These are phyloP conservation scores for Trichacis sp. DNA, from an alignment of 2,888 invertebrate genomes.

Conservation along the genomic window DNA sequence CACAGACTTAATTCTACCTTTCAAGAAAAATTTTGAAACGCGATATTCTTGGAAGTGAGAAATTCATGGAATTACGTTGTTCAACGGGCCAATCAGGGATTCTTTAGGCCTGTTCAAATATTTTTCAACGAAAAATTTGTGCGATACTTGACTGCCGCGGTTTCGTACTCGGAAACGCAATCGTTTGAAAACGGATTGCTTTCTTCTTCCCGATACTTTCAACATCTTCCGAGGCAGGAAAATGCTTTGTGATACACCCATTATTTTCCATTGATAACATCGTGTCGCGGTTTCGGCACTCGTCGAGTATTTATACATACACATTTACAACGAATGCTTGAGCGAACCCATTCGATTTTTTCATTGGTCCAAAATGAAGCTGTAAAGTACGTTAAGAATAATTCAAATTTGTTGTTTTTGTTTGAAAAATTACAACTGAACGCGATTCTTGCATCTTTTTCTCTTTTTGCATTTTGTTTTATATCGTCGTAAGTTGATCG, in stretches of 20 bases:
- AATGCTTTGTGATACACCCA: no score
- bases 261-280: no score
- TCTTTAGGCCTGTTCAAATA: background rate
- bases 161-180: slow-evolving; percentile 18
- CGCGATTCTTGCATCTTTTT: no score
- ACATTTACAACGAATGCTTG: slow-evolving; percentile 57
- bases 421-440: no score
- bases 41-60: slow-evolving; percentile 8
- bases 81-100: slow-evolving; percentile 1
- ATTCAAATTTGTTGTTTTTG: no score
- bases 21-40: background rate
- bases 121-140: background rate
- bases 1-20: slow-evolving; percentile 34
- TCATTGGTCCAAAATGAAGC: slow-evolving; percentile 47
- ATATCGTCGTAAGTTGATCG: no score
- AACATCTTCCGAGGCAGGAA: slow-evolving; percentile 12
- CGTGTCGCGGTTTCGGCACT: no score
- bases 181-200: background rate
- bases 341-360: slow-evolving; percentile 48
- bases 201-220: slow-evolving; percentile 19
- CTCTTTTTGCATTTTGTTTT: no score
- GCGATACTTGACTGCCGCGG: slow-evolving; percentile 18
- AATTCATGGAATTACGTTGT: slow-evolving; percentile 10
- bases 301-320: slow-evolving; percentile 23
- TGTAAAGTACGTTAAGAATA: background rate